Evolutionary conservation across 2,888 invertebrate genomes (phyloP).

Genomic region (Cheilosia scutellata): DNA sequence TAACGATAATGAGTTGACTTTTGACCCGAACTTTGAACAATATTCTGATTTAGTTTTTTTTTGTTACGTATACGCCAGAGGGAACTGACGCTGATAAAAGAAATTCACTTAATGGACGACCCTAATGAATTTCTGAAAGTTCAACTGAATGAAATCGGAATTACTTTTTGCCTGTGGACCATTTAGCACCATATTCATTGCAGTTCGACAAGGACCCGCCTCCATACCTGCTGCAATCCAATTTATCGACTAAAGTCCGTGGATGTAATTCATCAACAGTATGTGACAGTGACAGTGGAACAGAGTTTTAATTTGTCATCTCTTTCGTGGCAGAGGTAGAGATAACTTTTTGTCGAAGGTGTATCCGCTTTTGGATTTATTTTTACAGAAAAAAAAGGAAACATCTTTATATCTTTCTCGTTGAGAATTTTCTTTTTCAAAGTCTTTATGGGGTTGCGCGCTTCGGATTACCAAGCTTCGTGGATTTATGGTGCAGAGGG

Average conservation of each 20-base stretch:
- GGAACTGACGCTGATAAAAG: not conserved
- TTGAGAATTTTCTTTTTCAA: conserved; percentile 9
- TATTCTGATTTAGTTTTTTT: not conserved
- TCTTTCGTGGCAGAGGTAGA: not conserved
- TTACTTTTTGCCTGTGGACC: conserved; percentile 1
- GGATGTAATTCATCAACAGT: not conserved
- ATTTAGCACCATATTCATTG: conserved; percentile 8
- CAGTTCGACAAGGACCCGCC: not conserved
- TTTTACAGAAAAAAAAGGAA: not conserved
- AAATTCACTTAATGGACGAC: conserved; percentile 9
- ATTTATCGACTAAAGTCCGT: too few relatives aligned
- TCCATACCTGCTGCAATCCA: too few relatives aligned
- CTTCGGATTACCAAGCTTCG: conserved; percentile 25
- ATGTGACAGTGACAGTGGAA: not conserved
- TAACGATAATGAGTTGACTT: conserved; percentile 48
- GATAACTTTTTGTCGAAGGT: conserved; percentile 25
- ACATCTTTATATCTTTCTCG: not conserved
- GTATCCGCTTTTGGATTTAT: conserved; percentile 38
- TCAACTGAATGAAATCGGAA: conserved; percentile 12
- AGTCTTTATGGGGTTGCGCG: conserved; percentile 1
- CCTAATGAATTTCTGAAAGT: not conserved
- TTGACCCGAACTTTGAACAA: conserved; percentile 10
- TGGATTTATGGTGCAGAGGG: conserved; percentile 7
- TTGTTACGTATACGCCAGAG: conserved; percentile 40
- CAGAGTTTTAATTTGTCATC: conserved; percentile 16